Evolutionary conservation across 2,888 invertebrate species (phyloP), one percentile per base, ranked within the genome.

Genomic region (Panzeria rudis): DNA sequence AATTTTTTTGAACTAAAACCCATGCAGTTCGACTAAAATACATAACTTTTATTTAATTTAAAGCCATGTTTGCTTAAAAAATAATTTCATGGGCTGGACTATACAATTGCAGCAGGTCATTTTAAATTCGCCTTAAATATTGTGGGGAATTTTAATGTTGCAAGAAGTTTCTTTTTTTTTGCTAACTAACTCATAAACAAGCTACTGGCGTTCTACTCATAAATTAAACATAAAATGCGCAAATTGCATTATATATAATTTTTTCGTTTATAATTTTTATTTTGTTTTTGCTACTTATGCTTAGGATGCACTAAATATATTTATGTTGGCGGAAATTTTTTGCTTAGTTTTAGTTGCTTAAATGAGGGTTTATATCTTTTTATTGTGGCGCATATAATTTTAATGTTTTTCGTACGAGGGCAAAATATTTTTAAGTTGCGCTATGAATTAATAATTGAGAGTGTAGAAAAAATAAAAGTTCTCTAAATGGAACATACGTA

Each of bases 211-310:
- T 85, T 82, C 62, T 47, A 50, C 82, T 85, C 85, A 82, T 85
- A 85, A 85, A 85, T 85, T 82, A 85, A 82, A 85, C 82, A 85
- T 82, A 82, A 84, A 85, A 75, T 85, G 82, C 73, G 73, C 85
- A 85, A 85, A 50, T 78, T 85, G 82, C 82, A 85, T 85, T 85
- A 78, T 78, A 82, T 78, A 54, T 71, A 50, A 41, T 38, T 62
- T 82, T 50, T 41, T 64, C n/a, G 11, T 54, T 56, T 44, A 52
- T 62, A 44, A 8, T 32, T 29, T 62, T 44, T 56, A 20, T 71
- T 54, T 54, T 9, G 8, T 64, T 72, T 47, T 52, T 52, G 68
- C 52, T 52, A 69, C 69, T 78, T 69, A 78, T 78, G 77, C 41
- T 78, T 78, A 78, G 68, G 75, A 69, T 82, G 75, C 66, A 62